Conservation (phyloP, 2,888 invertebrate genomes). For the Sphaerophoria rueppellii region DNA sequence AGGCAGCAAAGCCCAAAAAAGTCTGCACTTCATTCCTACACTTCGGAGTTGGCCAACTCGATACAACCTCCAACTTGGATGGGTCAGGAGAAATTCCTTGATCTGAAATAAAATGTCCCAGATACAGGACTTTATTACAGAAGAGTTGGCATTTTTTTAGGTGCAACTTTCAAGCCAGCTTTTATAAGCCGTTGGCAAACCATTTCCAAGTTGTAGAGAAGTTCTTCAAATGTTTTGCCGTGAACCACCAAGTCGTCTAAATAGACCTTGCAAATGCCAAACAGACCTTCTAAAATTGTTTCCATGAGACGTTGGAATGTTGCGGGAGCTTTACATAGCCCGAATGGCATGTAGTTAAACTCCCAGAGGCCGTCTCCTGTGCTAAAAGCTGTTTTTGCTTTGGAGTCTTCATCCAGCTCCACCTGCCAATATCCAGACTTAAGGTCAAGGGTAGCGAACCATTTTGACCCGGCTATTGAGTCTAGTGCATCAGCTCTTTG, state of each 20-base stretch:
- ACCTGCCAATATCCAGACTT: conserved; percentile 57
- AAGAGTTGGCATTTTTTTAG: conserved; percentile 15
- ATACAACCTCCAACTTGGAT: not conserved
- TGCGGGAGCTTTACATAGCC: too few relatives aligned
- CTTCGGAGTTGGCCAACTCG: conserved; percentile 3
- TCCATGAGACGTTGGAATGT: too few relatives aligned
- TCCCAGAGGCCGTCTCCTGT: not conserved
- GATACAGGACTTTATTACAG: conserved; percentile 3
- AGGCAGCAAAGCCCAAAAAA: conserved; percentile 16
- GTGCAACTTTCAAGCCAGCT: not conserved
- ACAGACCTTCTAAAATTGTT: not conserved
- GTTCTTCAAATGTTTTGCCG: conserved; percentile 14
- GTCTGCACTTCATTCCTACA: conserved; percentile 6
- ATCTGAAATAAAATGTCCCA: conserved; percentile 21
- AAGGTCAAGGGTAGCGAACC: conserved; percentile 54
- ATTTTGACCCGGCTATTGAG: not conserved
- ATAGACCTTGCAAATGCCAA: conserved; percentile 4
- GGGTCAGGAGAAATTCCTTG: conserved; percentile 21
- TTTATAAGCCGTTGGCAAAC: not conserved
- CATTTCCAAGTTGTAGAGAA: not conserved
- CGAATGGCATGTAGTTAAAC: too few relatives aligned
- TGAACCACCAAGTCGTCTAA: conserved; percentile 4
- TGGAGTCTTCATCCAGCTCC: not conserved
- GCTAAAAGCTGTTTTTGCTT: conserved; percentile 3
- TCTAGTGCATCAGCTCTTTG: not conserved